Evolutionary conservation across 53 echinoderm and acorn worm species (phyloP).

Genomic region (Temnopleurus reevesii): DNA sequence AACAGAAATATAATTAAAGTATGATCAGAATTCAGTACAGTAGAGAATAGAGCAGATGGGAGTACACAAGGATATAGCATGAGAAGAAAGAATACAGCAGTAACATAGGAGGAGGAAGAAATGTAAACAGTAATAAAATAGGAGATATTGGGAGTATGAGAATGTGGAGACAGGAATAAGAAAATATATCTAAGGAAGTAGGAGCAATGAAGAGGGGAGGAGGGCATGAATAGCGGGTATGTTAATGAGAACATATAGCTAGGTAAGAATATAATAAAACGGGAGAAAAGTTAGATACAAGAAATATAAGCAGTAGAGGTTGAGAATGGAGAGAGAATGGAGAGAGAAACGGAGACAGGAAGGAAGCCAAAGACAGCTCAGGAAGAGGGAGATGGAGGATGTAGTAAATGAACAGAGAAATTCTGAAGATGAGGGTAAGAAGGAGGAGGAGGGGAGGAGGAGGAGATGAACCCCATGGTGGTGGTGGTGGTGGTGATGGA

Average conservation of each 20-base stretch:
- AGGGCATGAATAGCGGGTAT: neutral
- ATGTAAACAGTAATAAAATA: neutral
- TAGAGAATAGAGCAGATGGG: neutral
- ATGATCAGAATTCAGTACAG: neutral
- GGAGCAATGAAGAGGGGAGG: neutral
- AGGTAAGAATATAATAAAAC: neutral
- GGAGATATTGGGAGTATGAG: neutral
- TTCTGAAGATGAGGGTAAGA: neutral
- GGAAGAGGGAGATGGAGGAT: neutral
- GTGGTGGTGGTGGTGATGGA: neutral
- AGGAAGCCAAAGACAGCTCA: neutral
- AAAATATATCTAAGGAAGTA: neutral
- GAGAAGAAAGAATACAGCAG: neutral
- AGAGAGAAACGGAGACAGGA: neutral
- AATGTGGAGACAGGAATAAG: neutral
- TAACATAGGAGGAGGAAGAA: neutral
- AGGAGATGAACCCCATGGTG: neutral
- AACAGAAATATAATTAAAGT: neutral
- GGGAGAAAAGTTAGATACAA: neutral
- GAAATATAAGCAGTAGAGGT: neutral
- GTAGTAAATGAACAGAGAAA: neutral
- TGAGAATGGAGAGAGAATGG: neutral
- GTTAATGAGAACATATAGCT: neutral
- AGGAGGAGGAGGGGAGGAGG: neutral
- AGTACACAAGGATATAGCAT: no score